Evolutionary conservation across 2,797 vertebrate species (phyloP).

Genomic region (Falco rusticolus): DNA sequence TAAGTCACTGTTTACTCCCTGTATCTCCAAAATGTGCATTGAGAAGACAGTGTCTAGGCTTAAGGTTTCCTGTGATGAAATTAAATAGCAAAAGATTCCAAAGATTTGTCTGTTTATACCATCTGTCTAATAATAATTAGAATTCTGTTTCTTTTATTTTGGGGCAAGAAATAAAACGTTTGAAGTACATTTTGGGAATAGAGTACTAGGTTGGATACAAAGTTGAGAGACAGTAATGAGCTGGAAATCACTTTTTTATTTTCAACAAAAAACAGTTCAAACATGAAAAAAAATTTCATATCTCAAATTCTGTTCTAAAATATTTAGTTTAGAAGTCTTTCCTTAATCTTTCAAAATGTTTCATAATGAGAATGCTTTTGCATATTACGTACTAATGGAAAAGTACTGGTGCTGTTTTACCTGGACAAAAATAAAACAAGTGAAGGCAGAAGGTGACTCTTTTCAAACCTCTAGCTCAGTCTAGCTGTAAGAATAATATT

Average conservation of each 20-base stretch:
- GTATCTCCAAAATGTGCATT: not conserved
- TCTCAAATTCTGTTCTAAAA: not conserved
- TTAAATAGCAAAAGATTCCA: not conserved
- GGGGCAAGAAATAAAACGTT: not conserved
- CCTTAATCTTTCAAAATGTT: not conserved
- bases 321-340: not conserved
- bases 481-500: slow-evolving; percentile 35
- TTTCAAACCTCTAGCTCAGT: not conserved
- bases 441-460: slow-evolving; percentile 15
- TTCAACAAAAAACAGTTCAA: not conserved
- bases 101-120: not conserved
- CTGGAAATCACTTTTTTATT: not conserved
- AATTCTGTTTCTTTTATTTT: not conserved
- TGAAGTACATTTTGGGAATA: not conserved
- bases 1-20: not conserved
- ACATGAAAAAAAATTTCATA: not conserved
- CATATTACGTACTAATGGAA: not conserved
- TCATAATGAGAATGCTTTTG: not conserved
- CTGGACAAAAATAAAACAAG: not conserved
- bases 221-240: not conserved
- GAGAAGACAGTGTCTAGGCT: not conserved
- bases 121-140: not conserved
- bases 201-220: not conserved
- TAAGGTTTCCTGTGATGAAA: not conserved
- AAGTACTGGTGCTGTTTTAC: not conserved